A percentile compares a stretch with the other conserved stretches of the same genome.
phyloP scores from a whole-genome alignment of 1,140 invertebrate species.

The Magallana ariakensis region DNA sequence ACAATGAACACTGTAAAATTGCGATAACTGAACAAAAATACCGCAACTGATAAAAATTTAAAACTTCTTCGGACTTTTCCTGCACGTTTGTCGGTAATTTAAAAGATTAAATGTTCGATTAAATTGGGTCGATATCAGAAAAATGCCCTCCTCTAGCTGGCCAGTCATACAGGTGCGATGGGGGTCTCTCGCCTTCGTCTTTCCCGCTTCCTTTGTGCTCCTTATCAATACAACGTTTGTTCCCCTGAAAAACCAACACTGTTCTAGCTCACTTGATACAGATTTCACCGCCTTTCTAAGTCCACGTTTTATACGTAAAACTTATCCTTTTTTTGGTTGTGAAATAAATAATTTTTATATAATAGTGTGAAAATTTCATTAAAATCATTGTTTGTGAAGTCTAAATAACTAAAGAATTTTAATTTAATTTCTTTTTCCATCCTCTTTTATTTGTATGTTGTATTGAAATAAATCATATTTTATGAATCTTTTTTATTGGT shows the following conservation, averaged over 20 bases:
- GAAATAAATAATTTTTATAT: too few species aligned
- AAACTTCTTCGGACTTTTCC: background rate
- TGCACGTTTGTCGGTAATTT: conserved; percentile 9
- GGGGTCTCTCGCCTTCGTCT: background rate
- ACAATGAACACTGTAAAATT: background rate
- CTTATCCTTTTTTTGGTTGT: too few species aligned
- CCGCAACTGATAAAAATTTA: conserved; percentile 12
- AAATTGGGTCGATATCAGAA: conserved; percentile 7
- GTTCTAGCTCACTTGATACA: too few species aligned
- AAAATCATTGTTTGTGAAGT: too few species aligned
- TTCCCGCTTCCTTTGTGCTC: conserved; percentile 1
- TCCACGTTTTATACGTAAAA: too few species aligned
- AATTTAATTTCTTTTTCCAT: too few species aligned
- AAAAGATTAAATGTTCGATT: conserved; percentile 19
- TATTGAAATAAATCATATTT: background rate
- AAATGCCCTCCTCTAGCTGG: background rate
- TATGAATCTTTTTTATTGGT: background rate
- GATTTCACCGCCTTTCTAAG: too few species aligned
- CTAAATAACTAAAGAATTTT: too few species aligned
- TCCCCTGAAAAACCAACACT: background rate
- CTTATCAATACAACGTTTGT: conserved; percentile 1
- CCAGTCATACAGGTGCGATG: background rate
- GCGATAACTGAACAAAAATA: conserved; percentile 13
- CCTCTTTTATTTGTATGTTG: too few species aligned
- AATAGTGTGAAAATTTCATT: too few species aligned